Percentiles rank a stretch among this genome's conserved stretches.
phyloP scores from a whole-genome alignment of 2,888 invertebrate species.

The Athrips mouffetella region DNA sequence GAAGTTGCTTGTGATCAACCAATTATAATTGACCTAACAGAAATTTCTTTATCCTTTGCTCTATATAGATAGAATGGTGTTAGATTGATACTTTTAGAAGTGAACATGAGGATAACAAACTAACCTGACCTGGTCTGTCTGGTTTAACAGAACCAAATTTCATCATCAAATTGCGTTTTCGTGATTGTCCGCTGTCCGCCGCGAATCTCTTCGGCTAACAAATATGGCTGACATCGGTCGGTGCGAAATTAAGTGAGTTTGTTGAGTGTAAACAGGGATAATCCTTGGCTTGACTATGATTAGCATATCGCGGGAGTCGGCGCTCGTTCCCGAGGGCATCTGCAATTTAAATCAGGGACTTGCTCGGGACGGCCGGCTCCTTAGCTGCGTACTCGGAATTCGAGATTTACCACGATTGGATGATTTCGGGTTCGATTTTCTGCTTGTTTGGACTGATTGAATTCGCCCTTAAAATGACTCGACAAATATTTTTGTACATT shows the following conservation, averaged over 20 bases:
- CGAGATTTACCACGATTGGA: constrained; percentile 74
- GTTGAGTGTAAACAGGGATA: constrained; percentile 79
- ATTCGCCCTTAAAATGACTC: constrained; percentile 63
- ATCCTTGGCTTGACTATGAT: constrained; percentile 77
- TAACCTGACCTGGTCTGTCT: too few relatives aligned
- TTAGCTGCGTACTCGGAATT: constrained; percentile 71
- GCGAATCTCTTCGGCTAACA: constrained; percentile 10
- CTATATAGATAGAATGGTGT: too few relatives aligned
- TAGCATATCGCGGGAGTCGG: constrained; percentile 77
- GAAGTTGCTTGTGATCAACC: too few relatives aligned
- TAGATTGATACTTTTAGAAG: too few relatives aligned
- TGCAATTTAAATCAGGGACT: constrained; percentile 77
- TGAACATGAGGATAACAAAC: too few relatives aligned
- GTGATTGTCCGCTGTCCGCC: background rate
- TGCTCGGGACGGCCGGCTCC: constrained; percentile 70
- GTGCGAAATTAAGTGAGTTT: constrained; percentile 76
- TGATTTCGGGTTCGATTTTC: constrained; percentile 76
- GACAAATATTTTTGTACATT: constrained; percentile 40
- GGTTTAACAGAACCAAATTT: too few relatives aligned
- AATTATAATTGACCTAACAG: too few relatives aligned
- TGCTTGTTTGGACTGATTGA: constrained; percentile 73
- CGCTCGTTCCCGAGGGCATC: constrained; percentile 69
- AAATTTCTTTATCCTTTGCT: too few relatives aligned
- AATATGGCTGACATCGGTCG: constrained; percentile 40
- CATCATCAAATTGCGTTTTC: background rate